Evolutionary conservation across 2,797 vertebrate genomes (phyloP), one percentile per base, ranked within the genome.

Genomic region (Pseudomugil gertrudae): DNA sequence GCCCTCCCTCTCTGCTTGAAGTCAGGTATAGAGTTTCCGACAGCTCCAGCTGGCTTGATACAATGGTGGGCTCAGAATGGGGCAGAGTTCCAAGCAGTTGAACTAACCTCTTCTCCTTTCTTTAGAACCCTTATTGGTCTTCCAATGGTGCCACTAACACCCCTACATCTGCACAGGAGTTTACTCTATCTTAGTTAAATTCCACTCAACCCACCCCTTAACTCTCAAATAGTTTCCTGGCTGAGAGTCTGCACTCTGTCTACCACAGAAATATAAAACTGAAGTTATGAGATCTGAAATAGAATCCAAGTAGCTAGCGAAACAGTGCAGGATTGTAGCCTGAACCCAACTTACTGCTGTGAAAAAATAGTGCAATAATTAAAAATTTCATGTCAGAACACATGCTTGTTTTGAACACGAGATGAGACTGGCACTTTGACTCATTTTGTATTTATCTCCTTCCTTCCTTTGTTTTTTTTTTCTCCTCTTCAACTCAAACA

Each of bases 11-110:
- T 84, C 85, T 90, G 90, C 92, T 92, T 92, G 90, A 92, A 94
- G 91, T 89, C 89, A 92, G 88, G 92, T 94, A 91, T 94, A 91
- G 78, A 74, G 89, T 94, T 94, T 94, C 93, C 85, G 90, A 92
- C 91, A 93, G 90, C 90, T 93, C 89, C 72, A 92, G 90, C 89
- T 92, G 90, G 92, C 84, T 93, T 84, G 89, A 90, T 90, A 91
- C 92, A 94, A 92, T 87, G 74, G 84, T 87, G 89, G 92, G 79
- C 90, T 91, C 78, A 90, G 87, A 83, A 83, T 72, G 60, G 85
- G 91, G 84, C 89, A 86, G 63, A 82, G 86, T 75, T 92, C 86
- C 86, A 87, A 90, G 75, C 91, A 94, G 89, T 90, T 93, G 85
- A 94, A 90, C 73, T 80, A 85, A 82, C 78, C 86, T 89, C 64